Evolutionary conservation across 2,797 vertebrate species (phyloP).

Genomic region (Monodelphis domestica): DNA sequence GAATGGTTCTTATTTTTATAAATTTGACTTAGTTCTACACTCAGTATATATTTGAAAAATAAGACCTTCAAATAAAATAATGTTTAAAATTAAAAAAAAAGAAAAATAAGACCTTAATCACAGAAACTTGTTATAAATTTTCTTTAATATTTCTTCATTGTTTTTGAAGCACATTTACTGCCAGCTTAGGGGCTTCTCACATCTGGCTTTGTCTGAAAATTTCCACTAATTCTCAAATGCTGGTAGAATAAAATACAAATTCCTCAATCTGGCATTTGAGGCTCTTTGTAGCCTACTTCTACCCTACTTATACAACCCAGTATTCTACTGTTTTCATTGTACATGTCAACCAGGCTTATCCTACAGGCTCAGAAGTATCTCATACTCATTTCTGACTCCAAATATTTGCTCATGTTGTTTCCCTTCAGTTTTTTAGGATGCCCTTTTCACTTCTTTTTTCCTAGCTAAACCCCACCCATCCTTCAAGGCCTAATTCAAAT

Average conservation of each 20-base stretch:
- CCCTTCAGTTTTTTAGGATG: background rate
- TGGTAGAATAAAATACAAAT: background rate
- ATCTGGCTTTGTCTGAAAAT: background rate
- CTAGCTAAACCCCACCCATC: background rate
- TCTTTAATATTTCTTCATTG: too few relatives aligned
- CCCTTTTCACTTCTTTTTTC: background rate
- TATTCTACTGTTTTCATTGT: background rate
- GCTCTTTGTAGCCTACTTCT: background rate
- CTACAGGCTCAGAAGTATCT: background rate
- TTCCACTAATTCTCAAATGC: background rate
- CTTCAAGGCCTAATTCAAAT: background rate
- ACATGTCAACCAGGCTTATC: background rate
- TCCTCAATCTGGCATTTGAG: background rate
- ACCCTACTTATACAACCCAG: background rate
- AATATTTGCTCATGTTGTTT: background rate
- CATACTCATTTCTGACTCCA: background rate
- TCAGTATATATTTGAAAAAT: too few relatives aligned
- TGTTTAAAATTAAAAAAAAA: too few relatives aligned
- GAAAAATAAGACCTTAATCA: too few relatives aligned
- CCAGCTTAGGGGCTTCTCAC: background rate
- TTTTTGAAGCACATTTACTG: background rate
- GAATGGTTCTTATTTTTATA: too few relatives aligned
- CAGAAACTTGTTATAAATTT: too few relatives aligned
- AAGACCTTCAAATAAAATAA: too few relatives aligned
- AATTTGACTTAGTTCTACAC: too few relatives aligned